These are phyloP conservation scores for Micropoecilia bifurca DNA, from an alignment of 2,797 vertebrate species.

Conservation along the genomic window DNA sequence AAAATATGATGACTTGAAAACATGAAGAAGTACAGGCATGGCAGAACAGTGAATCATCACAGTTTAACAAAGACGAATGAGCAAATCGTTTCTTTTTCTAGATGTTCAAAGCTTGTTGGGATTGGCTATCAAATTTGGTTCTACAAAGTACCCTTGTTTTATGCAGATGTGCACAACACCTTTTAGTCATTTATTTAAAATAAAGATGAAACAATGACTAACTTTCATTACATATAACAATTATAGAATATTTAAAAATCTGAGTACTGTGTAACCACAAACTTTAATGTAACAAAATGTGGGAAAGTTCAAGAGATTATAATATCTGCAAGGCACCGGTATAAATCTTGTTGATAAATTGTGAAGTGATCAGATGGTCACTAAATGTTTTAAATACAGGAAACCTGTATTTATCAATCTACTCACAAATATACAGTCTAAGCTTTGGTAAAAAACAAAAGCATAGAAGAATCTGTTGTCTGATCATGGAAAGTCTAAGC, in stretches of 20 bases:
- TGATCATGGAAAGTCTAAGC: too few species aligned
- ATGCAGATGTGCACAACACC: neutral
- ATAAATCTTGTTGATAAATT: too few species aligned
- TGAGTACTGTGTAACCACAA: too few species aligned
- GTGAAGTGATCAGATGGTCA: too few species aligned
- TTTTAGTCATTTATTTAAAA: neutral
- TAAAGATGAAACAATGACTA: neutral
- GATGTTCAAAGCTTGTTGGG: neutral
- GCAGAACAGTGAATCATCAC: neutral
- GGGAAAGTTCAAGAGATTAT: too few species aligned
- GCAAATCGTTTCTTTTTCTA: neutral
- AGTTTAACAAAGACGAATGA: neutral
- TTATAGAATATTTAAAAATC: neutral
- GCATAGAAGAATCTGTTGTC: too few species aligned
- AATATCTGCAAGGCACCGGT: too few species aligned
- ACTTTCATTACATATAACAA: neutral
- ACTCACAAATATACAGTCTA: too few species aligned
- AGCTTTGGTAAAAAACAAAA: too few species aligned
- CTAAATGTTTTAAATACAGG: too few species aligned
- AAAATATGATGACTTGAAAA: neutral
- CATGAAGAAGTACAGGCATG: neutral
- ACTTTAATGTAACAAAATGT: too few species aligned
- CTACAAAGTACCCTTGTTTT: neutral
- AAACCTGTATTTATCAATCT: too few species aligned
- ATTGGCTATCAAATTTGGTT: neutral